phyloP scores from a whole-genome alignment of 2,797 vertebrate genomes.

The Crenichthys baileyi region DNA sequence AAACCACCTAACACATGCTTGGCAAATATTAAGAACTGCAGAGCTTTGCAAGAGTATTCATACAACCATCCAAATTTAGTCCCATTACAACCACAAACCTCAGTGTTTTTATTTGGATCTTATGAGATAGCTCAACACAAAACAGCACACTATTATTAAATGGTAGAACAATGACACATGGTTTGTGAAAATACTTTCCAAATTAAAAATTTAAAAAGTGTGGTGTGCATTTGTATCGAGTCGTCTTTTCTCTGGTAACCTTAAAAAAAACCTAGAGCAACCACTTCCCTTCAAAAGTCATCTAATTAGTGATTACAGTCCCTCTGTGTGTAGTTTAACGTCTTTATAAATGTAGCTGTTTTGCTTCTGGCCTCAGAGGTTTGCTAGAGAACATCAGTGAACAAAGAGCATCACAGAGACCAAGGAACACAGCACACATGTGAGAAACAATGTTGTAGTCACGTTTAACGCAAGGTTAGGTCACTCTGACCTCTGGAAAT shows the following conservation, averaged over 20 bases:
- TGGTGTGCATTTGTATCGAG: neutral
- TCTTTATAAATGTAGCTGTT: neutral
- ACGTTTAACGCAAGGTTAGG: neutral
- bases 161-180: neutral
- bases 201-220: neutral
- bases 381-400: neutral
- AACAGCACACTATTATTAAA: neutral
- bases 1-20: neutral
- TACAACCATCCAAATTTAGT: neutral
- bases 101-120: neutral
- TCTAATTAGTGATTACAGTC: too few species aligned
- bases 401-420: too few species aligned
- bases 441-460: too few species aligned
- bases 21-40: neutral
- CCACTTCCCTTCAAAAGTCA: too few species aligned
- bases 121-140: neutral
- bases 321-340: too few species aligned
- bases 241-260: neutral
- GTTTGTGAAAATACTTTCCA: neutral
- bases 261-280: neutral
- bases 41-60: neutral
- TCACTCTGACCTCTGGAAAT: neutral
- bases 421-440: too few species aligned
- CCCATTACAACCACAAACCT: neutral
- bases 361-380: neutral